Conservation (phyloP, 1,140 invertebrate species). For the Pachyrhynchus sulphureomaculatus region DNA sequence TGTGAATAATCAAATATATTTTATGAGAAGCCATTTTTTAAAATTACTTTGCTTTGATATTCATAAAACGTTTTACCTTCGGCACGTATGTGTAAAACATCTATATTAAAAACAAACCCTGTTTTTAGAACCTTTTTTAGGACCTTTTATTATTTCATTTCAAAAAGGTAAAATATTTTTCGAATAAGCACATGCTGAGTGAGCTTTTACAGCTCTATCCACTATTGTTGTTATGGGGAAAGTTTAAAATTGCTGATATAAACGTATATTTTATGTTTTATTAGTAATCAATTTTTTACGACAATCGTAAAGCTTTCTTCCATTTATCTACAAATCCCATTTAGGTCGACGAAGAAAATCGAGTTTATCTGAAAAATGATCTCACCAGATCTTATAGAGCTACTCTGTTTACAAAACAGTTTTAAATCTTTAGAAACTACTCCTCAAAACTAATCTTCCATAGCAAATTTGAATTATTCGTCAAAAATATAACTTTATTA, state of each 20-base stretch:
- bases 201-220: slow-evolving; percentile 10
- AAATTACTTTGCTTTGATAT: too few relatives aligned
- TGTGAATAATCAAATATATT: too few relatives aligned
- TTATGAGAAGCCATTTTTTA: too few relatives aligned
- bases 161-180: slow-evolving; percentile 11
- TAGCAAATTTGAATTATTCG: too few relatives aligned
- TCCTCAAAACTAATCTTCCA: too few relatives aligned
- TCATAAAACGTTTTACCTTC: neutral
- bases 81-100: too few relatives aligned
- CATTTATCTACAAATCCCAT: slow-evolving; percentile 31
- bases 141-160: slow-evolving; percentile 12
- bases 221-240: slow-evolving; percentile 1
- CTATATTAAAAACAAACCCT: too few relatives aligned
- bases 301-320: slow-evolving; percentile 11
- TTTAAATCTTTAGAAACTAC: too few relatives aligned
- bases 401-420: neutral
- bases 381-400: neutral
- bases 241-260: slow-evolving; percentile 29
- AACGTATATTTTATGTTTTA: slow-evolving; percentile 29
- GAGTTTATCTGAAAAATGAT: neutral
- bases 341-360: slow-evolving; percentile 16
- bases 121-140: neutral
- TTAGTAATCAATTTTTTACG: slow-evolving; percentile 24
- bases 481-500: too few relatives aligned
- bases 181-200: slow-evolving; percentile 20